Conservation (phyloP, 1,140 invertebrate species). For the Aplysia californica region DNA sequence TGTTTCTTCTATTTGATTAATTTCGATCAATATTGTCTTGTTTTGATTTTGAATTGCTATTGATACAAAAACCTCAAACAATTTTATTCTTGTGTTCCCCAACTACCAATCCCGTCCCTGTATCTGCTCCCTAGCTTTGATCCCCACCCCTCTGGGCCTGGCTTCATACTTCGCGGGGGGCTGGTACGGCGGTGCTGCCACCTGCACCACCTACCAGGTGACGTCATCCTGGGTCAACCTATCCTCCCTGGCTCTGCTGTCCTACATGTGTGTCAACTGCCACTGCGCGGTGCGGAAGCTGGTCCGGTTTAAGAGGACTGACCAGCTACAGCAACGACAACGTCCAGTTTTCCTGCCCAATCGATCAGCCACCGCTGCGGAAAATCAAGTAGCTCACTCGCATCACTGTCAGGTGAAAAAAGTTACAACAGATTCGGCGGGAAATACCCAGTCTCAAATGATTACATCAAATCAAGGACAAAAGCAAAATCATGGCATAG, state of each 20-base stretch:
- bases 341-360: neutral
- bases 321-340: neutral
- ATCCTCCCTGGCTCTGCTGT: slow-evolving; percentile 42
- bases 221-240: slow-evolving; percentile 49
- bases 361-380: neutral
- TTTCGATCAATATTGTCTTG: too few species aligned
- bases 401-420: neutral
- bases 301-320: neutral
- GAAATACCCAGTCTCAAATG: too few species aligned
- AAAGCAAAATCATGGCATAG: too few species aligned
- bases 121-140: slow-evolving; percentile 30
- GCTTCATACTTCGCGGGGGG: slow-evolving; percentile 44
- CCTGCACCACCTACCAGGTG: slow-evolving; percentile 51
- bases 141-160: slow-evolving; percentile 46
- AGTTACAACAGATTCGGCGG: neutral
- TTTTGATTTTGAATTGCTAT: too few species aligned
- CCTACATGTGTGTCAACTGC: slow-evolving; percentile 46
- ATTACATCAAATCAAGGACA: too few species aligned
- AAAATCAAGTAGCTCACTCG: neutral
- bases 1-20: too few species aligned
- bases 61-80: too few species aligned
- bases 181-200: slow-evolving; percentile 50
- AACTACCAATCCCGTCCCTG: too few species aligned
- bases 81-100: too few species aligned
- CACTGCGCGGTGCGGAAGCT: slow-evolving; percentile 20